These are phyloP conservation scores for Ormia ochracea DNA, from an alignment of 2,888 invertebrate species.

Conservation along the genomic window DNA sequence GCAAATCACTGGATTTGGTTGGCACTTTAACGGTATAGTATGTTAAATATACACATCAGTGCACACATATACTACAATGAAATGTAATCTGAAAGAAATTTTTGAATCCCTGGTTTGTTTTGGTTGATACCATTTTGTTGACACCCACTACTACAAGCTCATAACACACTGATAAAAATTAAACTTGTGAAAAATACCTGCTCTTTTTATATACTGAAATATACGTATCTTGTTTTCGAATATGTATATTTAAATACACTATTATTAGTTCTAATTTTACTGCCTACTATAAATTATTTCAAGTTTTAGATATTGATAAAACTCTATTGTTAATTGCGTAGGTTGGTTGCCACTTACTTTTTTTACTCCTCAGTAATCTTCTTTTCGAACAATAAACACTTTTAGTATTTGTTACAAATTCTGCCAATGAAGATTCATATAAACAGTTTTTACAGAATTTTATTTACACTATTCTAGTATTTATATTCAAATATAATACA, in stretches of 20 bases:
- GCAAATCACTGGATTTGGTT: too few species aligned
- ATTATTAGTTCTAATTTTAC: background rate
- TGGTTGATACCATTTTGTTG: constrained; percentile 32
- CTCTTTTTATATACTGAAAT: background rate
- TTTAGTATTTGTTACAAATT: background rate
- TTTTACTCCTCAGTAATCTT: background rate
- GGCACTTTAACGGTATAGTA: too few species aligned
- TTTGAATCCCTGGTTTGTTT: background rate
- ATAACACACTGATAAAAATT: constrained; percentile 9
- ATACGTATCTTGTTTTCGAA: constrained; percentile 31
- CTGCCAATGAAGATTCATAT: background rate
- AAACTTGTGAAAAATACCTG: background rate
- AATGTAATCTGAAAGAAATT: background rate
- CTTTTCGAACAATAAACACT: background rate
- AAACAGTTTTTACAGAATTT: background rate
- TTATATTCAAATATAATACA: background rate
- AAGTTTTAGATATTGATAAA: constrained; percentile 29
- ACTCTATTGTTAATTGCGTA: constrained; percentile 48
- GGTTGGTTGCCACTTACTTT: constrained; percentile 47
- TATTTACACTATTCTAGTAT: background rate
- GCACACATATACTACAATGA: too few species aligned
- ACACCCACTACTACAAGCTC: constrained; percentile 3
- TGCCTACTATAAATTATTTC: background rate
- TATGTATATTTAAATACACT: background rate
- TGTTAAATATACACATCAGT: too few species aligned